phyloP scores from a whole-genome alignment of 2,113 vertebrate species.

The Xenus cinereus region DNA sequence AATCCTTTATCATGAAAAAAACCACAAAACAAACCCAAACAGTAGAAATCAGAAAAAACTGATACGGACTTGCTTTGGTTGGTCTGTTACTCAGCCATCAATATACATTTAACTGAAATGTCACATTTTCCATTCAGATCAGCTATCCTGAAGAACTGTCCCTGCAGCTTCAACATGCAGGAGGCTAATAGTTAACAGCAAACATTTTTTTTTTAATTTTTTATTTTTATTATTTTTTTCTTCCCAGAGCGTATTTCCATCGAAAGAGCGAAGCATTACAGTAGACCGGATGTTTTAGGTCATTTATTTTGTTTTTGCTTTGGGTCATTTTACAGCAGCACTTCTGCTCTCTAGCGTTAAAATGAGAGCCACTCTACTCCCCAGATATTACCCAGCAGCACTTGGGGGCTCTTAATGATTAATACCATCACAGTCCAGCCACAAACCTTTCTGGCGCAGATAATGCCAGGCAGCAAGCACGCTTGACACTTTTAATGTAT shows the following conservation, averaged over 20 bases:
- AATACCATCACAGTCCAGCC: slow-evolving; percentile 98
- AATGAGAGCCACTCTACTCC: slow-evolving; percentile 87
- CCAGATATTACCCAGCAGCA: slow-evolving; percentile 90
- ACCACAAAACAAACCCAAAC: fast-evolving
- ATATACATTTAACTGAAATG: slow-evolving; percentile 32
- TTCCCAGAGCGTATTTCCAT: slow-evolving; percentile 43
- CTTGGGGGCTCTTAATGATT: slow-evolving; percentile 94
- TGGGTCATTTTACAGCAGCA: slow-evolving; percentile 88
- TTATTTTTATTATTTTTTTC: not conserved
- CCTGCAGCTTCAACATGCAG: slow-evolving; percentile 27
- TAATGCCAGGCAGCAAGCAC: slow-evolving; percentile 99
- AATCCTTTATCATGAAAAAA: not conserved
- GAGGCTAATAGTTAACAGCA: slow-evolving; percentile 66
- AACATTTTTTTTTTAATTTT: slow-evolving; percentile 19
- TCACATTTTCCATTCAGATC: not conserved
- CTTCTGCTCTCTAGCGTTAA: slow-evolving; percentile 82
- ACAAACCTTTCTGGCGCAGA: slow-evolving; percentile 99
- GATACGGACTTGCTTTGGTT: not conserved
- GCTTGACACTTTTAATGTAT: slow-evolving; percentile 99
- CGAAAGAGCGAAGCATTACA: slow-evolving; percentile 62
- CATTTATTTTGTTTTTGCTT: slow-evolving; percentile 90
- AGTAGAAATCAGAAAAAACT: not conserved
- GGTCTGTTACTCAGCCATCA: not conserved
- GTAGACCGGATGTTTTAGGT: slow-evolving; percentile 83
- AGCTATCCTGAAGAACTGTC: not conserved